Evolutionary conservation across 2,888 invertebrate genomes (phyloP), one percentile per base, ranked within the genome.

Genomic region (Hirtodrosophila confusa): DNA sequence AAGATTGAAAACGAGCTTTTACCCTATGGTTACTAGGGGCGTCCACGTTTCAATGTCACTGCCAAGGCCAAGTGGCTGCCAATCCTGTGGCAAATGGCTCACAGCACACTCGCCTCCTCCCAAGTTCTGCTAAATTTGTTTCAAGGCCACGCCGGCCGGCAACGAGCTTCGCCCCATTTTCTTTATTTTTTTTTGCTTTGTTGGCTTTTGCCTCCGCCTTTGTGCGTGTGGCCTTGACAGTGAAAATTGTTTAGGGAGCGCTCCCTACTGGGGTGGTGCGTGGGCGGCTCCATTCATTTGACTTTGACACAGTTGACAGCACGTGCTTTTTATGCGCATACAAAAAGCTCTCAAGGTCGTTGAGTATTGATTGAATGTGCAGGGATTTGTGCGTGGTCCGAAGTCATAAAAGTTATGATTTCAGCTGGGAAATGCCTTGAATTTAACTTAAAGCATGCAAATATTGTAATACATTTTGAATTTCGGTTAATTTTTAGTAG

Each of bases 121-220:
- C 63, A 61, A 67, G 69, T 69, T 63, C 50, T 37, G 44, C 63
- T 61, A 31, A 61, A 45, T 66, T 75, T 43, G 51, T 50, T 50
- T 65, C 85, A 82, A 82, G 82, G 82, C 47, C 79, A 65, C 36
- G 71, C 82, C 82, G 82, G 85, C 82, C 82, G 85, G 85, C 82
- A 61, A 49, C 66, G 33, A 23, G 53, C 50, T 23, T 48, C 40
- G 35, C 41, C 48, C 11, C 36, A 43, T 35, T 40, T 68, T 56
- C 44, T 41, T 29, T n/a, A n/a, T n/a, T 27, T 44, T 65, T 31
- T 47, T 3, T 43, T 12, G 33, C 49, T 51, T 39, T 40, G 23
- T 33, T 37, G 44, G 41, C 44, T 45, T 53, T 44, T 50, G 43
- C 51, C 50, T 50, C 39, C 51, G 10, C 47, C 61, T 66, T 62